These are phyloP conservation scores for Griposia aprilina DNA, from an alignment of 2,888 invertebrate genomes.

Conservation along the genomic window DNA sequence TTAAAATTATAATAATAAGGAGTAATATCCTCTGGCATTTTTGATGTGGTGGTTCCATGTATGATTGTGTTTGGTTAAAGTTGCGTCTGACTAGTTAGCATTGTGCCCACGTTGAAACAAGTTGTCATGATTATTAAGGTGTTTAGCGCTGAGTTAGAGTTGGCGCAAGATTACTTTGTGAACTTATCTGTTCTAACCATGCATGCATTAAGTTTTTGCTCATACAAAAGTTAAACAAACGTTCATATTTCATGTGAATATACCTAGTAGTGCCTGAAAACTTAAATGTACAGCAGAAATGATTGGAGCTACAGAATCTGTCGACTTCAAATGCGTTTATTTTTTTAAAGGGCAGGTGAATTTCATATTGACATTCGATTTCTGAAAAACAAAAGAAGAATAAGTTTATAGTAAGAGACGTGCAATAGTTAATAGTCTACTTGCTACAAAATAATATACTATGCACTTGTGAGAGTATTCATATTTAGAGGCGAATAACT, in stretches of 20 bases:
- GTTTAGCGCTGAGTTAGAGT: conserved; percentile 80
- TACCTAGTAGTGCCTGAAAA: background rate
- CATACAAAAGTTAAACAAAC: conserved; percentile 26
- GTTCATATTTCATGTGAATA: background rate
- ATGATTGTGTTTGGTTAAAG: conserved; percentile 75
- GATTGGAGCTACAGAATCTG: background rate
- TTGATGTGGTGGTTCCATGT: conserved; percentile 62
- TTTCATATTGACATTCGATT: background rate
- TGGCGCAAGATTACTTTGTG: conserved; percentile 69
- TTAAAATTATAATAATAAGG: conserved; percentile 64
- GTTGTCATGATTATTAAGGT: conserved; percentile 89
- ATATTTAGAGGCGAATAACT: too few species aligned
- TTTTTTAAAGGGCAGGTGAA: background rate
- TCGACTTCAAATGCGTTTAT: background rate
- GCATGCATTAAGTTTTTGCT: conserved; percentile 44
- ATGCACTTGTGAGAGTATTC: too few species aligned
- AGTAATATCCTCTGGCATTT: conserved; percentile 37
- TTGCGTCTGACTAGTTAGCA: conserved; percentile 87
- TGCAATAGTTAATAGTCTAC: too few species aligned
- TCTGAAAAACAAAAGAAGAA: background rate
- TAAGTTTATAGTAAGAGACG: background rate
- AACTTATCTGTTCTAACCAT: conserved; percentile 61
- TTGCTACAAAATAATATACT: background rate
- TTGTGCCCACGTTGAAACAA: conserved; percentile 87
- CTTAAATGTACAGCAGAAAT: background rate